Evolutionary conservation across 2,888 invertebrate species (phyloP).

Genomic region (Dryococelus australis): DNA sequence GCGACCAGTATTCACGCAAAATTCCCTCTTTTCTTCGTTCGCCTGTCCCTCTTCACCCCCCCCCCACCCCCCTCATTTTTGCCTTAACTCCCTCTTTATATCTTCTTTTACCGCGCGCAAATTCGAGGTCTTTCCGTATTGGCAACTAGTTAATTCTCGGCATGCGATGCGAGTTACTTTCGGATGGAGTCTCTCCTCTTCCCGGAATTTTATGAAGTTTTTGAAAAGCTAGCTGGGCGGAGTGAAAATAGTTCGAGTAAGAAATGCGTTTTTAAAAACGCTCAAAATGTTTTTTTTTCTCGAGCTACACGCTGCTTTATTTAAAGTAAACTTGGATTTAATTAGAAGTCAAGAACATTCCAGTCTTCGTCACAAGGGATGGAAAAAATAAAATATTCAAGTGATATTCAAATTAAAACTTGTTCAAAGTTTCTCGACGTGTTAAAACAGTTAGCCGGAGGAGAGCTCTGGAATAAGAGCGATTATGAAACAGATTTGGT

Average conservation of each 20-base stretch:
- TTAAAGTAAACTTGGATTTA: not conserved
- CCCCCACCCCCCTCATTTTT: not conserved
- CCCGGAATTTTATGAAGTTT: slow-evolving; percentile 12
- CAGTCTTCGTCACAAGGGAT: not conserved
- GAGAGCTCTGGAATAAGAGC: not conserved
- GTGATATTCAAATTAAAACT: slow-evolving; percentile 16
- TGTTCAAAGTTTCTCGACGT: not conserved
- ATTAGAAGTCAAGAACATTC: not conserved
- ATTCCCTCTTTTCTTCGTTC: not conserved
- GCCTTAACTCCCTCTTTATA: slow-evolving; percentile 7
- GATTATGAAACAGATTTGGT: not conserved
- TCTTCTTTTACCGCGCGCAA: not conserved
- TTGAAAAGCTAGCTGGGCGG: slow-evolving; percentile 4
- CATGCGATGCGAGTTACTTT: not conserved
- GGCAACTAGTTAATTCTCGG: slow-evolving; percentile 28
- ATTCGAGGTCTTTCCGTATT: not conserved
- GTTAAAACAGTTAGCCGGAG: not conserved
- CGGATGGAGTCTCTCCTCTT: not conserved
- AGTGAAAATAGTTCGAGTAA: slow-evolving; percentile 16
- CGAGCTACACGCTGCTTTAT: not conserved
- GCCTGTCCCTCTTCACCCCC: not conserved
- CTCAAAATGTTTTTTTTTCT: not conserved
- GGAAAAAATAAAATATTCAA: not conserved
- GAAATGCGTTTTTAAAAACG: not conserved
- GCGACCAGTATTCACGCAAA: slow-evolving; percentile 26